A percentile compares a stretch with the other conserved stretches of the same genome.
These are phyloP conservation scores for Hephaestus fuliginosus DNA, from an alignment of 2,797 vertebrate species.

Conservation along the genomic window DNA sequence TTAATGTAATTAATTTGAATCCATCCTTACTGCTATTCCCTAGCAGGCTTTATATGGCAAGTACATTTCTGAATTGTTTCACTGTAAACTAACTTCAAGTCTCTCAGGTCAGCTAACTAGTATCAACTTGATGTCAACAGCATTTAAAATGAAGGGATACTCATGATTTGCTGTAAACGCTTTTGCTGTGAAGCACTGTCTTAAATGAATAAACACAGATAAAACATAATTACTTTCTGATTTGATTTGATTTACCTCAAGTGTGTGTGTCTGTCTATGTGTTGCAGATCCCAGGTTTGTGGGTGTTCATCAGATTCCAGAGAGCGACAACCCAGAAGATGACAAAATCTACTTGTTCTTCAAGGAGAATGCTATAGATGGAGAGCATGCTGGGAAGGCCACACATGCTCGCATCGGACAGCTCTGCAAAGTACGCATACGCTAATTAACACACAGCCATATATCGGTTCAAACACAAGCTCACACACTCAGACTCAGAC, in stretches of 20 bases:
- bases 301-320: constrained; percentile 93
- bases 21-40: no score
- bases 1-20: no score
- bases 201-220: not conserved
- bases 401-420: constrained; percentile 97
- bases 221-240: not conserved
- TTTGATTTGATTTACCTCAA: not conserved
- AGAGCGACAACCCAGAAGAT: constrained; percentile 98
- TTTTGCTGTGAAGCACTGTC: not conserved
- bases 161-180: not conserved
- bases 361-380: constrained; percentile 97
- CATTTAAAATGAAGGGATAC: not conserved
- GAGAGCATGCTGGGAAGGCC: constrained; percentile 96
- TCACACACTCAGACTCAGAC: constrained; percentile 15
- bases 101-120: not conserved
- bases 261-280: constrained; percentile 13
- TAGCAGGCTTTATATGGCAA: not conserved
- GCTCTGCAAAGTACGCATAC: constrained; percentile 93
- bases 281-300: constrained; percentile 94
- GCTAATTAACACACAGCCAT: constrained; percentile 5
- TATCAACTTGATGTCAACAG: not conserved
- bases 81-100: constrained; percentile 17
- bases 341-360: constrained; percentile 99
- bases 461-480: constrained; percentile 27
- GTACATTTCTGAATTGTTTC: constrained; percentile 3